Conservation (phyloP, 2,797 vertebrate genomes). For the Poeciliopsis gracilis region DNA sequence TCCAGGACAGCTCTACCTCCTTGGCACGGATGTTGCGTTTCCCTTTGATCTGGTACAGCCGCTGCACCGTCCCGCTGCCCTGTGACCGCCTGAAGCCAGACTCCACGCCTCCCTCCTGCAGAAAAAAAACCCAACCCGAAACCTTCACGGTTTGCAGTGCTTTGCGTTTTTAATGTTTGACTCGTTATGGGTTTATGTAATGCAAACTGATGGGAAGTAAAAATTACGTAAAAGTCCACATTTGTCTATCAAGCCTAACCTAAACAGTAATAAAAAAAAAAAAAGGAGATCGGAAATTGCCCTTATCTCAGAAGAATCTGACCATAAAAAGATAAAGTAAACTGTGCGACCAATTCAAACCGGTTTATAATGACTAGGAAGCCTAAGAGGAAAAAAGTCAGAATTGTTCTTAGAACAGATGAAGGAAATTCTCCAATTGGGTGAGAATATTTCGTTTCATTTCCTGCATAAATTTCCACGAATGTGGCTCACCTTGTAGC, state of each 20-base stretch:
- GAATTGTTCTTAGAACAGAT: not conserved
- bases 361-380: not conserved
- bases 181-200: not conserved
- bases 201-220: not conserved
- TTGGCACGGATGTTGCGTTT: constrained; percentile 89
- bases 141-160: not conserved
- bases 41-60: constrained; percentile 92
- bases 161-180: not conserved
- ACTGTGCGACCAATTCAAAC: not conserved
- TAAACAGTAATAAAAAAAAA: not conserved
- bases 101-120: constrained; percentile 89
- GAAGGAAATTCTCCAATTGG: not conserved
- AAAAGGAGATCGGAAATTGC: not conserved
- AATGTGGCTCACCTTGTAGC: constrained; percentile 86
- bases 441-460: not conserved
- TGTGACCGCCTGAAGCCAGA: constrained; percentile 84
- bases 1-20: constrained; percentile 85
- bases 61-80: constrained; percentile 59
- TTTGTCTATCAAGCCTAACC: not conserved
- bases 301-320: constrained; percentile 13
- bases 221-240: not conserved
- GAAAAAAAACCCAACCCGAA: not conserved
- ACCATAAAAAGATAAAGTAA: constrained; percentile 11
- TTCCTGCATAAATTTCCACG: not conserved
- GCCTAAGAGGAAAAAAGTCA: not conserved